Evolutionary conservation across 1,140 invertebrate genomes (phyloP), one percentile per base, ranked within the genome.

Genomic region (Steinernema khuongi): DNA sequence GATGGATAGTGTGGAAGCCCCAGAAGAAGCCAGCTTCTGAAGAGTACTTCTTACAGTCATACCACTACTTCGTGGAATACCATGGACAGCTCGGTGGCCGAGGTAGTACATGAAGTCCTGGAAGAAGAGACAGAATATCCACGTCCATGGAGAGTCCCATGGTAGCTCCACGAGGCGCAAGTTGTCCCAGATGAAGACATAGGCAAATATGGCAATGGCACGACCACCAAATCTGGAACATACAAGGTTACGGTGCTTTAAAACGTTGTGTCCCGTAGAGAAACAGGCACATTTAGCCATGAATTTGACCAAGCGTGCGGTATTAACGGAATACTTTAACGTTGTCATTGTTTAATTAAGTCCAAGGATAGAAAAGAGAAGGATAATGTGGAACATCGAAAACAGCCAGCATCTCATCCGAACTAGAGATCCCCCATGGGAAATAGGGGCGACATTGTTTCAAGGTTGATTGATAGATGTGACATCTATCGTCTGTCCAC

Each of bases 1-100:
- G 94, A 86, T 97, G 94, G 0, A 94, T 93, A 87, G 96, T 94
- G 87, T 97, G 94, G 74, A 93, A 91, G 0, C 93, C 91, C 94
- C 94, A 97, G 68, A 96, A 87, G 74, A 97, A 90, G 85, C 94
- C 93, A 11, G 94, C 87, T 86, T 96, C 88, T 89, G 82, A n/a
- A 85, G 80, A 66, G 26, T 1, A 60, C 14, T 4, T 14, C 7
- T 60, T 60, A 14, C 26, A 60, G 11, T 26, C 50, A 22, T 7
- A 60, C 14, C 4, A 7, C 19, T 4, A 7, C 14, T 22, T 7
- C 4, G 26, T 4, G 26, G 70, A 43, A 77, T 74, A 88, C 87
- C 88, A 79, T 88, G 88, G 19, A 87, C 87, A 30, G 82, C 83
- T 74, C 88, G 80, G 72, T 88, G 88, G 29, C 88, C 83, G 83